These are phyloP conservation scores for Drosophila affinis DNA, from an alignment of 2,888 invertebrate species.

Conservation along the genomic window DNA sequence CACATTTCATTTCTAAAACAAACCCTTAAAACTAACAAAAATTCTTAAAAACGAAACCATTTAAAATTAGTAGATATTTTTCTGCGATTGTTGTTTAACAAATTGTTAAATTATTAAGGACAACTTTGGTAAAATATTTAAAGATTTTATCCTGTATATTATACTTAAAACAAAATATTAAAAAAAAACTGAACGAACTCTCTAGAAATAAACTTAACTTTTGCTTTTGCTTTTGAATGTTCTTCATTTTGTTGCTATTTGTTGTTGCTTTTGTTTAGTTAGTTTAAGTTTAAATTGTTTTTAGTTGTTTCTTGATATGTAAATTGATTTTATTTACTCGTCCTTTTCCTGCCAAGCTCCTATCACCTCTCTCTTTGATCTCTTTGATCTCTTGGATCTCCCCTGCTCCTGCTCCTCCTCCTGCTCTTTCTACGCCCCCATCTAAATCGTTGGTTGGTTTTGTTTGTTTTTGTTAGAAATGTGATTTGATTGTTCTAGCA, in stretches of 20 bases:
- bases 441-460: constrained; percentile 33
- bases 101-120: constrained; percentile 81
- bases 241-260: constrained; percentile 27
- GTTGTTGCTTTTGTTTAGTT: constrained; percentile 10
- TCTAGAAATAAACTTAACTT: constrained; percentile 25
- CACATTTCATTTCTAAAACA: constrained; percentile 49
- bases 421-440: constrained; percentile 36
- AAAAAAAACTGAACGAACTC: constrained; percentile 45
- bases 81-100: constrained; percentile 57
- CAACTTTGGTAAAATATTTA: constrained; percentile 82
- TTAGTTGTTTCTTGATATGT: constrained; percentile 76
- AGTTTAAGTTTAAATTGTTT: constrained; percentile 51
- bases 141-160: constrained; percentile 56
- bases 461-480: constrained; percentile 53
- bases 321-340: constrained; percentile 73
- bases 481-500: constrained; percentile 78
- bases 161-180: constrained; percentile 45
- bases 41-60: constrained; percentile 65
- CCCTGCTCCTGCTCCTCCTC: constrained; percentile 19
- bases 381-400: constrained; percentile 18
- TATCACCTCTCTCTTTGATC: constrained; percentile 28
- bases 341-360: constrained; percentile 21
- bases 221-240: constrained; percentile 33
- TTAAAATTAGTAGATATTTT: constrained; percentile 40
- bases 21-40: constrained; percentile 53